These are phyloP conservation scores for Lithodes maja DNA, from an alignment of 2,888 invertebrate species.

Conservation along the genomic window DNA sequence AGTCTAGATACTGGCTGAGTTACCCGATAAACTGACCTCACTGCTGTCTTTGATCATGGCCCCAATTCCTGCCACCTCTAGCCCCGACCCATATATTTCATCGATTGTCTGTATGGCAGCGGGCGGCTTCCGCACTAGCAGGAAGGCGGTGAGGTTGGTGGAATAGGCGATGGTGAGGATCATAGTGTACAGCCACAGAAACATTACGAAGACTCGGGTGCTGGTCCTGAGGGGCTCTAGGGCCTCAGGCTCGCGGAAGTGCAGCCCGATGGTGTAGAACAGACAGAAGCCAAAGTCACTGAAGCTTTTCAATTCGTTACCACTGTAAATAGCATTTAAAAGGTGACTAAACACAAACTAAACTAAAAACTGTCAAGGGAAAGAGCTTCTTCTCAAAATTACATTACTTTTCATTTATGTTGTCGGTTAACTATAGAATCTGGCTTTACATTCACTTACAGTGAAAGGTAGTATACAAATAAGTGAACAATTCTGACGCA, in stretches of 20 bases:
- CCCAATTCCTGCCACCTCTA: slow-evolving; percentile 51
- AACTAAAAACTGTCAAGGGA: too few species aligned
- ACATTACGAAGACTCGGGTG: slow-evolving; percentile 28
- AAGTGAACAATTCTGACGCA: too few species aligned
- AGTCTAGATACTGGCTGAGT: too few species aligned
- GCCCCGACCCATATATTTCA: slow-evolving; percentile 58
- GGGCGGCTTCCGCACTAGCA: slow-evolving; percentile 62
- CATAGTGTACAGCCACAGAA: slow-evolving; percentile 60
- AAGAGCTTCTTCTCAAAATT: too few species aligned
- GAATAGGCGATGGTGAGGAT: slow-evolving; percentile 65
- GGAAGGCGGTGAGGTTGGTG: slow-evolving; percentile 72
- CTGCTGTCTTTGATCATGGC: neutral
- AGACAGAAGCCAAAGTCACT: neutral
- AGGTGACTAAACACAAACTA: too few species aligned
- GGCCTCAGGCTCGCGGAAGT: slow-evolving; percentile 12
- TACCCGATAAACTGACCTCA: neutral
- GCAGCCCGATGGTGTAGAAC: slow-evolving; percentile 32
- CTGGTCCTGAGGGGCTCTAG: neutral
- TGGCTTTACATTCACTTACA: too few species aligned
- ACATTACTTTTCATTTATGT: too few species aligned
- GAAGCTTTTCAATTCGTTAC: slow-evolving; percentile 10
- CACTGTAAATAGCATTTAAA: neutral
- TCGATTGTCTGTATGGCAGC: slow-evolving; percentile 62
- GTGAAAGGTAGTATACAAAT: too few species aligned
- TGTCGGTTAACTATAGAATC: too few species aligned